Percentiles rank a stretch among this genome's conserved stretches.
Evolutionary conservation across 2,797 vertebrate species (phyloP).

Genomic region (Tolypeutes matacus): DNA sequence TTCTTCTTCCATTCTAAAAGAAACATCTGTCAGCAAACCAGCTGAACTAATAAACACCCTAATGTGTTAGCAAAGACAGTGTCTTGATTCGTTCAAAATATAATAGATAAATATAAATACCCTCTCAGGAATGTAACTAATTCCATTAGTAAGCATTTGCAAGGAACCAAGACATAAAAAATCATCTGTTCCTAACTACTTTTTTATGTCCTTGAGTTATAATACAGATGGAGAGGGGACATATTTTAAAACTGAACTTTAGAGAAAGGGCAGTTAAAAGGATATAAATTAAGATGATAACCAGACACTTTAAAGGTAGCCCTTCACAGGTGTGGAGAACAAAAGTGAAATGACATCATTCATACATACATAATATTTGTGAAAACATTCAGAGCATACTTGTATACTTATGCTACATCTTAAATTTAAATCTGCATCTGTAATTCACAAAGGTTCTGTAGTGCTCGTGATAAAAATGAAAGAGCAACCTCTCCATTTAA

Average conservation of each 20-base stretch:
- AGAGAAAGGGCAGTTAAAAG: conserved; percentile 30
- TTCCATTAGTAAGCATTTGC: conserved; percentile 52
- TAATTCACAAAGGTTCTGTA: conserved; percentile 20
- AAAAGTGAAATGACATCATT: background rate
- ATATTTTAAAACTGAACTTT: conserved; percentile 48
- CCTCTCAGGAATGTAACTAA: conserved; percentile 63
- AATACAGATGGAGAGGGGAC: background rate
- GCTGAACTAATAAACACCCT: conserved; percentile 76
- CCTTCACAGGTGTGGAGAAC: background rate
- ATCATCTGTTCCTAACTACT: background rate
- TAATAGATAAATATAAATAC: conserved; percentile 71
- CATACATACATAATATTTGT: background rate
- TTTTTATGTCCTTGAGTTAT: background rate
- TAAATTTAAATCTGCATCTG: conserved; percentile 41
- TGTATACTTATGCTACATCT: conserved; percentile 45
- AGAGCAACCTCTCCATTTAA: conserved; percentile 46
- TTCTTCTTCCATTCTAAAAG: conserved; percentile 59
- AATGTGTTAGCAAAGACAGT: conserved; percentile 67
- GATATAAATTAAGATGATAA: background rate
- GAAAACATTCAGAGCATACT: background rate
- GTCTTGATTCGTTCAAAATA: conserved; percentile 61
- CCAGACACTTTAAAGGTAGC: background rate
- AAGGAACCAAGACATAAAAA: conserved; percentile 51
- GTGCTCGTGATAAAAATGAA: conserved; percentile 46
- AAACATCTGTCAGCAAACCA: conserved; percentile 75